A percentile compares a stretch with the other conserved stretches of the same genome.
phyloP scores from a whole-genome alignment of 53 echinoderm and acorn worm species.

The Luidia sarsii region DNA sequence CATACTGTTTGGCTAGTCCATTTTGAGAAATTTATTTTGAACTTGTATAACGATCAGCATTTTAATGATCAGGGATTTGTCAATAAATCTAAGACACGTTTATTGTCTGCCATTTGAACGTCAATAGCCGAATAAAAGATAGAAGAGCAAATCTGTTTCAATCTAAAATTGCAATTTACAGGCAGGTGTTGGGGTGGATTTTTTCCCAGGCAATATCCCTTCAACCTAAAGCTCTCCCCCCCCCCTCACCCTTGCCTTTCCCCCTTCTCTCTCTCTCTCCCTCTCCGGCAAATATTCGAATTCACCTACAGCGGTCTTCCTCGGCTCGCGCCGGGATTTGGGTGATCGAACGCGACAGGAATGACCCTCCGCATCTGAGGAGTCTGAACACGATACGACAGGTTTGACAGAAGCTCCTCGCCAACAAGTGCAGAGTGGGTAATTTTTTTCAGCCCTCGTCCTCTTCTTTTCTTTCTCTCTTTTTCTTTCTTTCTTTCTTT shows the following conservation, averaged over 20 bases:
- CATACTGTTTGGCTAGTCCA: too few species aligned
- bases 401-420: neutral
- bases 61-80: too few species aligned
- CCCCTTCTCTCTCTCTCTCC: neutral
- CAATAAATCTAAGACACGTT: too few species aligned
- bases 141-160: constrained; percentile 1
- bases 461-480: too few species aligned
- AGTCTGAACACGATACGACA: constrained; percentile 24
- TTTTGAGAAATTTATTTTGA: too few species aligned
- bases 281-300: constrained; percentile 7
- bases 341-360: constrained; percentile 30
- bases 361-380: constrained; percentile 26
- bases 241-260: too few species aligned
- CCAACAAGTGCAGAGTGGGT: constrained; percentile 22
- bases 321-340: neutral
- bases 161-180: constrained; percentile 9
- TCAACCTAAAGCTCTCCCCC: too few species aligned
- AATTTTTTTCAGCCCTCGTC: too few species aligned
- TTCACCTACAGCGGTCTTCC: neutral
- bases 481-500: too few species aligned
- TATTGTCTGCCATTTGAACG: too few species aligned
- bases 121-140: too few species aligned
- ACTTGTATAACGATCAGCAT: too few species aligned
- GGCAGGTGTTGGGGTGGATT: constrained; percentile 24
- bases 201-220: neutral